Evolutionary conservation across 1,140 invertebrate genomes (phyloP).

Genomic region (Venustaconcha ellipsiformis): DNA sequence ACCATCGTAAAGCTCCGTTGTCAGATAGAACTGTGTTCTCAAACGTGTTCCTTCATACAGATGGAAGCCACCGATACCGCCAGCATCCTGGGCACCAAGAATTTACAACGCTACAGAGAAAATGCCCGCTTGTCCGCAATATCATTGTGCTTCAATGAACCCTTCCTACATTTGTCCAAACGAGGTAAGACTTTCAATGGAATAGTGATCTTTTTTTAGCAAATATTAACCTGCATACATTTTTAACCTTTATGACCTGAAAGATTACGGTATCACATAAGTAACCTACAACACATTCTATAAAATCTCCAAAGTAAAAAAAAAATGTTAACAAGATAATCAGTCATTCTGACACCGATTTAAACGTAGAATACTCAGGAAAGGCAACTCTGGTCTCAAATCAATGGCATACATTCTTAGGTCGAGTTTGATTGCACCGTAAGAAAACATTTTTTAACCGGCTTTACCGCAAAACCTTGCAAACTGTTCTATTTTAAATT

Average conservation of each 20-base stretch:
- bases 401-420: too few relatives aligned
- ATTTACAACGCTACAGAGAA: conserved; percentile 30
- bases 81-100: conserved; percentile 6
- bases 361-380: not conserved
- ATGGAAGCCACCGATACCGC: conserved; percentile 32
- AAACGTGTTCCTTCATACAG: conserved; percentile 2
- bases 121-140: conserved; percentile 45
- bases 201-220: not conserved
- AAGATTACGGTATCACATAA: not conserved
- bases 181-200: conserved; percentile 23
- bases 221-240: not conserved
- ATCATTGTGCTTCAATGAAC: conserved; percentile 30
- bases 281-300: not conserved
- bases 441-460: too few relatives aligned
- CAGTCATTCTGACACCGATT: not conserved
- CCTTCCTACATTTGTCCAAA: conserved; percentile 45
- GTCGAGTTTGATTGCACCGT: too few relatives aligned
- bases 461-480: too few relatives aligned
- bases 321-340: not conserved
- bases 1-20: too few relatives aligned
- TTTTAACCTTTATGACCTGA: not conserved
- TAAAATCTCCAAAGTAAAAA: not conserved
- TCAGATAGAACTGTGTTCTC: too few relatives aligned
- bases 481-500: too few relatives aligned
- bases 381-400: too few relatives aligned